Conservation (phyloP, 2,888 invertebrate species). For the Diadromus collaris region DNA sequence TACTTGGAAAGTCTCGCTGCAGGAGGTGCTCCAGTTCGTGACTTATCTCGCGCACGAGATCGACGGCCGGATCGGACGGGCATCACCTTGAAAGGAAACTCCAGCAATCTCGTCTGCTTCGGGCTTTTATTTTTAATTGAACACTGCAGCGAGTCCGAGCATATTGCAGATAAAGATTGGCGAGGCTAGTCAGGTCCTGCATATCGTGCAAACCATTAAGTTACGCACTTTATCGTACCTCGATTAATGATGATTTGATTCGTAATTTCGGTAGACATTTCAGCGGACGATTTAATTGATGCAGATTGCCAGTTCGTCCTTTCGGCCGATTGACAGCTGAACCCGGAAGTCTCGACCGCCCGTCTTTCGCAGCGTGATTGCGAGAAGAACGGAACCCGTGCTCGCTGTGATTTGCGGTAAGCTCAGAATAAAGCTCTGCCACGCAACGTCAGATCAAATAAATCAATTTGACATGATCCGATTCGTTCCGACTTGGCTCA, state of each 20-base stretch:
- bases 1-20: constrained; percentile 42
- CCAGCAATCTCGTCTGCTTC: constrained; percentile 42
- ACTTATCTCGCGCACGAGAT: constrained; percentile 56
- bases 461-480: constrained; percentile 62
- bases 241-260: too few species aligned
- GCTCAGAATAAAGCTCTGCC: constrained; percentile 50
- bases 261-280: not conserved
- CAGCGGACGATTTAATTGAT: not conserved
- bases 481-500: constrained; percentile 54
- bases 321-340: not conserved
- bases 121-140: constrained; percentile 46
- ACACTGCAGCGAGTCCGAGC: constrained; percentile 19
- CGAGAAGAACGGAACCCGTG: constrained; percentile 26
- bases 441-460: constrained; percentile 53
- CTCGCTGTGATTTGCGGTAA: constrained; percentile 52
- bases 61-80: constrained; percentile 17
- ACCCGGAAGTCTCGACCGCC: constrained; percentile 7
- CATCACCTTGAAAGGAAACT: constrained; percentile 52
- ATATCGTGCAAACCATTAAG: not conserved
- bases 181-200: not conserved
- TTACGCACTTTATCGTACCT: not conserved
- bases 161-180: not conserved
- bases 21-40: constrained; percentile 59
- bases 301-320: not conserved
- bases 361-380: constrained; percentile 24